Percentiles rank a stretch among this genome's conserved stretches.
phyloP scores from a whole-genome alignment of 37 sponge, comb jelly and placozoan species.

The Eunapius fragilis region DNA sequence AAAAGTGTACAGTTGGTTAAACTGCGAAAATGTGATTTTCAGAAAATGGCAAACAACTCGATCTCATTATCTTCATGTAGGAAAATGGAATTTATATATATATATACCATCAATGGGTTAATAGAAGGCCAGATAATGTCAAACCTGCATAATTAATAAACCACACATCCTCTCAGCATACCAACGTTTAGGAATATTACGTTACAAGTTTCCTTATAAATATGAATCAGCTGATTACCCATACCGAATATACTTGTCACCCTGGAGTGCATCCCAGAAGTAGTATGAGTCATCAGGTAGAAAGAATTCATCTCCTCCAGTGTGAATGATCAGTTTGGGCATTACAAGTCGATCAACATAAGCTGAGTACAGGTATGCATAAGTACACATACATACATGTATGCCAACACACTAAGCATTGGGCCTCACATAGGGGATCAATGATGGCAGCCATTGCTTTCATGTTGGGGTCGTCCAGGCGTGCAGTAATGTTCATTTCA shows the following conservation, averaged over 20 bases:
- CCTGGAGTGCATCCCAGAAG: constrained; percentile 75
- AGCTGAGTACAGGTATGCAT: constrained; percentile 16
- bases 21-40: no score
- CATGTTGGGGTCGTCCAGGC: constrained; percentile 58
- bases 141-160: no score
- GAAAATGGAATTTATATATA: no score
- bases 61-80: no score
- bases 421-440: constrained; percentile 72
- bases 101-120: no score
- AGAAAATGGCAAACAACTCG: no score
- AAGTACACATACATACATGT: no score
- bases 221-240: not conserved
- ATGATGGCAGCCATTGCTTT: constrained; percentile 58
- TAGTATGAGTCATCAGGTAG: constrained; percentile 85
- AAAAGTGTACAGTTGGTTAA: no score
- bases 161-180: no score
- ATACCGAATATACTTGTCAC: constrained; percentile 82
- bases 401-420: not conserved
- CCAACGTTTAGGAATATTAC: no score
- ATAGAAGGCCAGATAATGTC: no score
- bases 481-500: constrained; percentile 71
- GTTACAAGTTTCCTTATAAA: no score
- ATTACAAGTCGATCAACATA: constrained; percentile 79
- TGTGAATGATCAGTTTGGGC: constrained; percentile 78
- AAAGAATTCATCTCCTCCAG: constrained; percentile 94